A percentile compares a stretch with the other conserved stretches of the same genome.
phyloP scores from a whole-genome alignment of 2,113 vertebrate species.

The Rhinichthys klamathensis region DNA sequence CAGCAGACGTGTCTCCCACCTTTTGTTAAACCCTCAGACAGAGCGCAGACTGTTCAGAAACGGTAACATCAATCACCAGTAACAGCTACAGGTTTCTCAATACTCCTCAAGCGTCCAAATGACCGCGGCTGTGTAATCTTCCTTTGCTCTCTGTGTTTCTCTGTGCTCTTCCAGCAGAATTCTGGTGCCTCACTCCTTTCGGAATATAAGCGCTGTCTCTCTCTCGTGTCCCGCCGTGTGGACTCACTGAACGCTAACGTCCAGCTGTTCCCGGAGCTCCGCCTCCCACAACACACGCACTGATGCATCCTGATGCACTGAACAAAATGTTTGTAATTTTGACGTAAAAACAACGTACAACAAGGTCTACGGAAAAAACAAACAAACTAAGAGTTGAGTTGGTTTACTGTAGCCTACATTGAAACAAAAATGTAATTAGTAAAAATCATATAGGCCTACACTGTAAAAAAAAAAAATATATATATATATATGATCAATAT shows the following conservation, averaged over 20 bases:
- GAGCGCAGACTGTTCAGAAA: not conserved
- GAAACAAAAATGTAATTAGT: not conserved
- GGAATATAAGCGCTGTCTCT: not conserved
- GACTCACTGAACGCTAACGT: not conserved
- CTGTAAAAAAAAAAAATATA: too few species aligned
- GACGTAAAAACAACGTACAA: not conserved
- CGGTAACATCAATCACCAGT: not conserved
- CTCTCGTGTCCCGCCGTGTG: constrained; percentile 22
- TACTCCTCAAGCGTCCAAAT: not conserved
- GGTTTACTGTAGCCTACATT: not conserved
- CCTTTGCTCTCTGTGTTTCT: not conserved
- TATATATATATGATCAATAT: too few species aligned
- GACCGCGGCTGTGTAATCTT: not conserved
- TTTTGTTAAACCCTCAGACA: constrained; percentile 23
- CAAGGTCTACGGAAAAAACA: not conserved
- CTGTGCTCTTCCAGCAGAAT: not conserved
- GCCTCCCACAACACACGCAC: not conserved
- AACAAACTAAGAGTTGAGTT: not conserved
- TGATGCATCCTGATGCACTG: not conserved
- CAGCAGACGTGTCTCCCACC: constrained; percentile 22
- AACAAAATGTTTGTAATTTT: not conserved
- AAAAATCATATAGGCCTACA: too few species aligned
- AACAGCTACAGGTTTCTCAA: not conserved
- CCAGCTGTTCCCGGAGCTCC: constrained; percentile 47
- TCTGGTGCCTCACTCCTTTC: not conserved